Conservation (phyloP, 2,113 vertebrate species). For the Phalacrocorax carbo region DNA sequence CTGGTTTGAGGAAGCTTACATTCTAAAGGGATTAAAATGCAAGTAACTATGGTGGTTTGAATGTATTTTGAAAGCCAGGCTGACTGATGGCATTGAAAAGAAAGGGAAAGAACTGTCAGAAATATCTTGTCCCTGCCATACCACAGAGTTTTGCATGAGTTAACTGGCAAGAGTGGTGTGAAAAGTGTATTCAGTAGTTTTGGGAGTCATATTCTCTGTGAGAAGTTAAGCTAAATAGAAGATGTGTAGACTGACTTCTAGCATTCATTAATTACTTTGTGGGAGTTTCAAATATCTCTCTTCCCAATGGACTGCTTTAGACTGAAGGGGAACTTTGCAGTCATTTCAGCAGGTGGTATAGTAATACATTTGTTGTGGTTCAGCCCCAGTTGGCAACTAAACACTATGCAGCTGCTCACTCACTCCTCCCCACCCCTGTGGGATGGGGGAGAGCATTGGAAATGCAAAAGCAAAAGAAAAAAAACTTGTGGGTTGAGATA, state of each 20-base stretch:
- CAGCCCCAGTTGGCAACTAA: no score
- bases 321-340: neutral
- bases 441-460: no score
- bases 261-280: neutral
- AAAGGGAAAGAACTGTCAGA: neutral
- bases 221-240: neutral
- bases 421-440: no score
- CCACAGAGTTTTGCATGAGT: neutral
- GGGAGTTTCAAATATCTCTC: neutral
- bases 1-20: neutral
- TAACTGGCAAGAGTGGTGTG: neutral
- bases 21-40: neutral
- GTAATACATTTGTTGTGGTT: neutral
- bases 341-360: neutral
- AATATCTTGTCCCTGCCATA: neutral
- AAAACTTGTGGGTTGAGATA: no score
- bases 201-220: neutral
- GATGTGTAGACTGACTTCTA: neutral
- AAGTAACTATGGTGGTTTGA: neutral
- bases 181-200: neutral
- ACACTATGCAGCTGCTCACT: no score
- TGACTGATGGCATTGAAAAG: neutral
- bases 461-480: no score
- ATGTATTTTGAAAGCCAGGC: neutral
- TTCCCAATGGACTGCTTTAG: neutral